Conservation (phyloP, 2,797 vertebrate genomes). For the Cirrhinus molitorella region DNA sequence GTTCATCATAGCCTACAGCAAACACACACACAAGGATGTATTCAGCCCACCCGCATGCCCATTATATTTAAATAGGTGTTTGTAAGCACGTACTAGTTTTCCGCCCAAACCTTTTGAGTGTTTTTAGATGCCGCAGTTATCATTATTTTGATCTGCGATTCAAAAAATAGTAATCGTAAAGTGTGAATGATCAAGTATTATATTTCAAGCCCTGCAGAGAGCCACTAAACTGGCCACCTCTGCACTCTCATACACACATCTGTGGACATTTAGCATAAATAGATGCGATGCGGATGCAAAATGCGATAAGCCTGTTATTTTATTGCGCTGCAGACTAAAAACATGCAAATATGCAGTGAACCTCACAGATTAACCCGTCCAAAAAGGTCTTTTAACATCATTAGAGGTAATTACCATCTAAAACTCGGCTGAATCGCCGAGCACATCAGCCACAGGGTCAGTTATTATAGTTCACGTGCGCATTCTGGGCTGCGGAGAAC, state of each 20-base stretch:
- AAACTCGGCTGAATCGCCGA: neutral
- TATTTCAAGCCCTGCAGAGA: neutral
- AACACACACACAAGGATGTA: conserved; percentile 16
- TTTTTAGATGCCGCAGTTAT: conserved; percentile 9
- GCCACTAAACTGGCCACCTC: neutral
- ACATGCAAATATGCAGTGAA: conserved; percentile 21
- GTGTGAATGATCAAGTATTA: neutral
- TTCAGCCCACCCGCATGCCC: neutral
- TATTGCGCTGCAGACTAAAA: neutral
- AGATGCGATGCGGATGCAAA: neutral
- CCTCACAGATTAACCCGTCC: conserved; percentile 31
- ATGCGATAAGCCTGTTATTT: conserved; percentile 9
- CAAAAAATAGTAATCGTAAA: neutral
- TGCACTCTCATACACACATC: conserved; percentile 23
- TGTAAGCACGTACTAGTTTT: neutral
- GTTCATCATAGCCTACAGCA: conserved; percentile 68
- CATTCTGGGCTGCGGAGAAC: neutral
- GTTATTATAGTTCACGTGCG: neutral
- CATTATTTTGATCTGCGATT: conserved; percentile 12
- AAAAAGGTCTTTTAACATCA: conserved; percentile 47
- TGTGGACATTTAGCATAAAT: conserved; percentile 25
- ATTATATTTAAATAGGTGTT: conserved; percentile 35
- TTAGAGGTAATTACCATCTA: conserved; percentile 37
- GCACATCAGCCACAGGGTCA: neutral
- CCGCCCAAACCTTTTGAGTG: neutral